phyloP scores from a whole-genome alignment of 2,113 vertebrate genomes.

The Bujurquina vittata region DNA sequence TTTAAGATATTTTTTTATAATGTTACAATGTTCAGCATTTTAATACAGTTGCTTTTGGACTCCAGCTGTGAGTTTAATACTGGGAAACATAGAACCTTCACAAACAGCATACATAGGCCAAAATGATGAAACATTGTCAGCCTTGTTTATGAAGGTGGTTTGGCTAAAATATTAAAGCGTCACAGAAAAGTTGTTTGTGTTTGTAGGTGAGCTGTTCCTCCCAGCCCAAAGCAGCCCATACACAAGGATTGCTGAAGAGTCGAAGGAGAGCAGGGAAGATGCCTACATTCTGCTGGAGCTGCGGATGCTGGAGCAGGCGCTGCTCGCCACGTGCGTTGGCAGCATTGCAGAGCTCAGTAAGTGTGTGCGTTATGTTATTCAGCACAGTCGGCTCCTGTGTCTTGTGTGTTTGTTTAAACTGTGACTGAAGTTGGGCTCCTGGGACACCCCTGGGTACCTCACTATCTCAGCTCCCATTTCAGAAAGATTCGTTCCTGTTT shows the following conservation, averaged over 20 bases:
- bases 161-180: neutral
- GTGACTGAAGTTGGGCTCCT: slow-evolving; percentile 8
- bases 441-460: slow-evolving; percentile 43
- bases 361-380: slow-evolving; percentile 51
- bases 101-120: neutral
- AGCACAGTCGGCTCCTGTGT: slow-evolving; percentile 26
- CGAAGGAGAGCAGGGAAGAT: slow-evolving; percentile 81
- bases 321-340: slow-evolving; percentile 90
- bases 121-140: neutral
- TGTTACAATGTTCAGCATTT: neutral
- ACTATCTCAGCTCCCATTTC: neutral
- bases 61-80: neutral
- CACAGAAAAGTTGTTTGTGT: neutral
- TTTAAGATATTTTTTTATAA: neutral
- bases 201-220: slow-evolving; percentile 89
- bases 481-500: neutral
- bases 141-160: neutral
- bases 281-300: slow-evolving; percentile 91
- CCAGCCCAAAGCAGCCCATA: slow-evolving; percentile 88
- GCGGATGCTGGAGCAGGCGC: slow-evolving; percentile 89
- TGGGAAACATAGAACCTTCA: rapidly evolving
- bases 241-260: slow-evolving; percentile 66
- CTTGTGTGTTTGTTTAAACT: slow-evolving; percentile 53
- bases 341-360: slow-evolving; percentile 95
- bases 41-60: too few species aligned